Base-by-base conservation (phyloP, 1,140 invertebrate genomes). In the Wiebesia pumilae region DNA sequence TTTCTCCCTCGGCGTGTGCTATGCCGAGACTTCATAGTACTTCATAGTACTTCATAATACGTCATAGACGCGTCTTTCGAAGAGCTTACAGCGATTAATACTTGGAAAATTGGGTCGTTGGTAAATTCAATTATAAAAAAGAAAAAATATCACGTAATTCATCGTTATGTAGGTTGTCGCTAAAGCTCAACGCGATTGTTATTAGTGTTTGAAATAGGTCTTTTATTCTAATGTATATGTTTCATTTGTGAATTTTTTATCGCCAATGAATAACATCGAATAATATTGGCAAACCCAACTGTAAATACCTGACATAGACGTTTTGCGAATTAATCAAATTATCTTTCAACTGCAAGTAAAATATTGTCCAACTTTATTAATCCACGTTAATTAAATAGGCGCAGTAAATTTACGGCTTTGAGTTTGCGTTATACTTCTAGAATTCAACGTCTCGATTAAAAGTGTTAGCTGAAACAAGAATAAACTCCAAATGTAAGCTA, bases 111-210 rank as follows among this genome's bases (percentile, higher is more conserved):
- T 67, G 40, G 75, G 58, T 67, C 54, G 75, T 35, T 38, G 1
- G 54, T 47, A 84, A 84, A 84, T 84, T 84, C 24, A 84, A 84
- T 84, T 84, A 84, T 84, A 75, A 65, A 78, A 78, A 78, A 62
- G 30, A 43, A 51, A 75, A 75, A 75, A 43, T 47, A 47, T 78
- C 43, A 75, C 65, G 47, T 33, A 75, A 75, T 40, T 21, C 43
- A 51, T 40, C 16, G 24, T 51, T 65, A 62, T 79, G 47, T 79
- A 79, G 21, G 51, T n/a, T 79, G 47, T n/a, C 9, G 35, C 71
- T 75, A 43, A 27, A 40, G 24, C 71, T 43, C n/a, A 75, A 43
- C 21, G 19, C 71, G 30, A 75, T 40, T 35, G 30, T 27, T 35
- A 69, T 69, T 35, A 16, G 19, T 3, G 27, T n/a, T 65, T 65